These are phyloP conservation scores for Macrosoma leucophasiata DNA, from an alignment of 2,888 invertebrate species.

Conservation along the genomic window DNA sequence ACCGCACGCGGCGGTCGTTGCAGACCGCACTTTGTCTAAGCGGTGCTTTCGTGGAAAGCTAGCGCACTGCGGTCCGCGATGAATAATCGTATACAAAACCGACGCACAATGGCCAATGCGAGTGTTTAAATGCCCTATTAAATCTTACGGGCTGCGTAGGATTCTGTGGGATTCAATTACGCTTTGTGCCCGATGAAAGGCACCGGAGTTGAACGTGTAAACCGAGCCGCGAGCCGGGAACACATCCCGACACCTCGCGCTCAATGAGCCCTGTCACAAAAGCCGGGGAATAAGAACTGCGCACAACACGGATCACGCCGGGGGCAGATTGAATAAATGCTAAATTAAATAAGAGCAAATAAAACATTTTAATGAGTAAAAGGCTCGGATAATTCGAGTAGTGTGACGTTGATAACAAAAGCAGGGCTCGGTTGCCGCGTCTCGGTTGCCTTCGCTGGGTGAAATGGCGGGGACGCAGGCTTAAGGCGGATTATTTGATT, in stretches of 20 bases:
- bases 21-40: constrained; percentile 50
- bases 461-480: constrained; percentile 34
- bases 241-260: constrained; percentile 73
- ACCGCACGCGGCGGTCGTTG: constrained; percentile 45
- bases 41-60: constrained; percentile 58
- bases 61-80: constrained; percentile 59
- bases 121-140: constrained; percentile 76
- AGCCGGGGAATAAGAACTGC: constrained; percentile 59
- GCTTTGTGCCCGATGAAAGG: constrained; percentile 73
- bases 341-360: constrained; percentile 76
- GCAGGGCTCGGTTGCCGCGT: constrained; percentile 27
- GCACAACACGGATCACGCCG: constrained; percentile 56
- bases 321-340: constrained; percentile 74
- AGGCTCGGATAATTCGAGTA: constrained; percentile 56
- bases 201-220: constrained; percentile 67
- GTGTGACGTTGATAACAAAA: constrained; percentile 59
- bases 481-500: constrained; percentile 45
- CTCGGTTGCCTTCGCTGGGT: constrained; percentile 33
- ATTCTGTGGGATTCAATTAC: constrained; percentile 76
- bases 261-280: constrained; percentile 74
- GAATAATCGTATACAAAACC: constrained; percentile 72
- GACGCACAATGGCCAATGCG: constrained; percentile 72
- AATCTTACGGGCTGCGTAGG: constrained; percentile 72
- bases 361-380: constrained; percentile 69
- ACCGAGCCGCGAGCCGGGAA: constrained; percentile 62